Base-by-base conservation (phyloP, 2,797 vertebrate species). In the Amphiprion clarkii region DNA sequence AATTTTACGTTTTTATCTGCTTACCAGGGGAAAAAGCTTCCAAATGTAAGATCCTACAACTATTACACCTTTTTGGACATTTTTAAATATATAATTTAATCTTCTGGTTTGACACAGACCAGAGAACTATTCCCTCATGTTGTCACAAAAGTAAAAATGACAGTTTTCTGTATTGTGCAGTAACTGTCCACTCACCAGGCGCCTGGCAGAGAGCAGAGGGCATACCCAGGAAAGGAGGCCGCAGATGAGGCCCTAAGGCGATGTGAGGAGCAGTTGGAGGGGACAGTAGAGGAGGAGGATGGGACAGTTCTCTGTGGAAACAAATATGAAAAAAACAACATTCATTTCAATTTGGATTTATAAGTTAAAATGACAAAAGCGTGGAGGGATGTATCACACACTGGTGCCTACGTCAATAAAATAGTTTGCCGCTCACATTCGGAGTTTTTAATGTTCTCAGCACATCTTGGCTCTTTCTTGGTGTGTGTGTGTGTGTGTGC, bases 221-320 rank as follows among this genome's bases (percentile, higher is more conserved):
- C 94, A 99, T 95, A 91, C 97, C 97, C 52, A 99, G 90, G 86
- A 99, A 97, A 2, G 98, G 98, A 29, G 98, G 97, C 89, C 97
- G 95, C 89, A 99, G 88, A 82, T 99, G 98, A 76, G 97, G 95
- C 55, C 97, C 97, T 92, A 99, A 93, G 61, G 98, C 94, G 48
- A 99, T 97, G 87, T 99, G 98, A 75, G 98, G 97, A 2, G 95
- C 97, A 0, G 95, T 97, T 86, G 98, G 96, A 33, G 97, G 96
- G 0, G 98, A 97, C 80, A 99, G 96, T 84, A 99, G 89, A 7
- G 97, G 96, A 0, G 97, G 96, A 0, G 97, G 97, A 76, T 97
- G 97, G 44, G 97, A 95, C 75, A 98, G 94, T 33, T 96, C 95
- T 89, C 95, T 96, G 89, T 68, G 64, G 77, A 90, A 55, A 88